Percentiles rank a stretch among this genome's conserved stretches.
phyloP scores from a whole-genome alignment of 2,797 vertebrate species.

The Bufotes viridis region DNA sequence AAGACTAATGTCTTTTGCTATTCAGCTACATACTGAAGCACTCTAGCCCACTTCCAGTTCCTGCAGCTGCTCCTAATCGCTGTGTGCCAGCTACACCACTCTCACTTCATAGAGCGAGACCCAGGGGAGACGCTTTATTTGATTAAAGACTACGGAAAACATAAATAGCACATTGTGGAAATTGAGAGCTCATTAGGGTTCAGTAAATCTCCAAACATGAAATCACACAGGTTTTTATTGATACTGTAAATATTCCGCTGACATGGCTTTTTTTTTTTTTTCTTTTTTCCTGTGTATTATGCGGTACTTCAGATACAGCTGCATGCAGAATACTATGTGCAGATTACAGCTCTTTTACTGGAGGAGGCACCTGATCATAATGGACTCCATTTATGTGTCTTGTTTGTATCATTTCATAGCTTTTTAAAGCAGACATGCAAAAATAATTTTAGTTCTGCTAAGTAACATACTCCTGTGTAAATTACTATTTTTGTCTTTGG shows the following conservation, averaged over 20 bases:
- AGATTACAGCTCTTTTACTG: conserved; percentile 15
- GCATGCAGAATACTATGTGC: conserved; percentile 10
- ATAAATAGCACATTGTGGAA: conserved; percentile 35
- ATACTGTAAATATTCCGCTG: conserved; percentile 41
- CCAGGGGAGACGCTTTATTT: conserved; percentile 38
- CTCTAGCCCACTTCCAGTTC: conserved; percentile 44
- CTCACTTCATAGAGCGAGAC: conserved; percentile 19
- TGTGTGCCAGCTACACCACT: conserved; percentile 43
- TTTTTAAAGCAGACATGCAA: not conserved
- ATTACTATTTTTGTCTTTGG: not conserved
- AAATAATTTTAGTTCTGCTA: not conserved
- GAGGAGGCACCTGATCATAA: conserved; percentile 19
- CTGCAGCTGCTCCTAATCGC: conserved; percentile 53
- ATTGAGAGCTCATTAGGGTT: conserved; percentile 10
- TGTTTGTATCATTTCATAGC: not conserved
- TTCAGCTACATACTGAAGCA: conserved; percentile 42
- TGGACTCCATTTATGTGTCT: not conserved
- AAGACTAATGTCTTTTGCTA: conserved; percentile 45
- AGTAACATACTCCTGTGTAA: not conserved
- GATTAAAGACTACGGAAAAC: conserved; percentile 36
- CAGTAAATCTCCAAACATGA: conserved; percentile 12
- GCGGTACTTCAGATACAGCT: conserved; percentile 33
- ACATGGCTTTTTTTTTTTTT: conserved; percentile 4
- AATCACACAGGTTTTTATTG: conserved; percentile 8
- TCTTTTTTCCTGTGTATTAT: not conserved